Base-by-base conservation (phyloP, 2,888 invertebrate species). In the Nipponacmea schrenckii region DNA sequence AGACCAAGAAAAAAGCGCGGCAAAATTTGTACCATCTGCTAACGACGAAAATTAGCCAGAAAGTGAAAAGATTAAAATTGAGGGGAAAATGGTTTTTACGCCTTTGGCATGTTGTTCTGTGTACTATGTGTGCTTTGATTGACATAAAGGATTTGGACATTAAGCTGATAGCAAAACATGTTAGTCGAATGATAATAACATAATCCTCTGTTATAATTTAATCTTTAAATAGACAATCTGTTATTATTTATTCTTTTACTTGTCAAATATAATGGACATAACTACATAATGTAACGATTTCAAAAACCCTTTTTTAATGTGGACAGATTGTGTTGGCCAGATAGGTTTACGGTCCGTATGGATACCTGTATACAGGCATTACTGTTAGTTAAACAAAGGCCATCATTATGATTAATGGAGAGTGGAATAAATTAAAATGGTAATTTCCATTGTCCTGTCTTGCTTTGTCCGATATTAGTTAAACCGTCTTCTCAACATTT, bases 111-210 rank as follows among this genome's bases (percentile, higher is more conserved):
- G 56, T 56, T 56, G 56, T 56, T 56, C 20, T 56, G 24, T 24
- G 50, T 50, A 50, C 20, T 20, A 50, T 50, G 50, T 20, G 20
- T 56, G 56, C 20, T 24, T 24, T 12, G 56, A 56, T 24, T 20
- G 56, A 56, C 24, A 39, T 56, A 56, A 24, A 24, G 20, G 20
- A 56, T 56, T 56, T 20, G 24, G 24, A 56, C 56, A 24, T 56
- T 56, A 56, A 56, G 56, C 24, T 24, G 56, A 24, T 56, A 56
- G 24, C 20, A 56, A 56, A 56, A 56, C 56, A 56, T 24, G 56
- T 56, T 56, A 20, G 20, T 56, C 20, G 20, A 20, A 24, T 24
- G 20, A 24, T 56, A 56, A 56, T 56, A 56, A 24, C 20, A 56
- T 56, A 24, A 56, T 24, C 56, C 24, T 24, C 20, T 56, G 20